Conservation (phyloP, 2,113 vertebrate genomes). For the Mus spicilegus region DNA sequence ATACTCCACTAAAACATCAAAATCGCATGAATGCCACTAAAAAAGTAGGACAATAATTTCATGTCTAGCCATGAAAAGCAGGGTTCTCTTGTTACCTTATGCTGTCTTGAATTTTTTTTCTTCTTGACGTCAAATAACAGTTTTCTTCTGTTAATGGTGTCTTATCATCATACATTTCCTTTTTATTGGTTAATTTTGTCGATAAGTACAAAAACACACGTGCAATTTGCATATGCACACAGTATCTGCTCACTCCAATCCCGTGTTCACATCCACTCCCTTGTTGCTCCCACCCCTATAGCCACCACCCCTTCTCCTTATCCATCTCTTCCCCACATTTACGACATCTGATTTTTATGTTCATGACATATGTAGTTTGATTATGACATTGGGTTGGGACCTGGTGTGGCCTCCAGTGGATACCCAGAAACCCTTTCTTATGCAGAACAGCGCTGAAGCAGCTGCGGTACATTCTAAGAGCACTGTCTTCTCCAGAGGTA, state of each 20-base stretch:
- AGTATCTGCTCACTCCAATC: background rate
- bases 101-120: background rate
- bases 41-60: background rate
- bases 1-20: background rate
- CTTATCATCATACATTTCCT: background rate
- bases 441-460: background rate
- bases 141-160: background rate
- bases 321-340: no score
- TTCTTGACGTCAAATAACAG: constrained; percentile 26
- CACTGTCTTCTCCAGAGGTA: background rate
- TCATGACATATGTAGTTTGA: background rate
- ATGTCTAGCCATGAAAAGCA: background rate
- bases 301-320: background rate
- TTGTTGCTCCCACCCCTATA: background rate
- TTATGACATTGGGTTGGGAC: background rate
- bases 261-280: background rate
- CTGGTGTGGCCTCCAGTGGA: no score
- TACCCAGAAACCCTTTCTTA: background rate
- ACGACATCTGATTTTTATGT: background rate
- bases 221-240: background rate
- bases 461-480: no score
- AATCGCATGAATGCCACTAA: background rate
- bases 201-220: background rate
- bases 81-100: background rate
- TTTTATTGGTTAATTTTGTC: background rate